Evolutionary conservation across 2,888 invertebrate genomes (phyloP).

Genomic region (Aphrophora alni): DNA sequence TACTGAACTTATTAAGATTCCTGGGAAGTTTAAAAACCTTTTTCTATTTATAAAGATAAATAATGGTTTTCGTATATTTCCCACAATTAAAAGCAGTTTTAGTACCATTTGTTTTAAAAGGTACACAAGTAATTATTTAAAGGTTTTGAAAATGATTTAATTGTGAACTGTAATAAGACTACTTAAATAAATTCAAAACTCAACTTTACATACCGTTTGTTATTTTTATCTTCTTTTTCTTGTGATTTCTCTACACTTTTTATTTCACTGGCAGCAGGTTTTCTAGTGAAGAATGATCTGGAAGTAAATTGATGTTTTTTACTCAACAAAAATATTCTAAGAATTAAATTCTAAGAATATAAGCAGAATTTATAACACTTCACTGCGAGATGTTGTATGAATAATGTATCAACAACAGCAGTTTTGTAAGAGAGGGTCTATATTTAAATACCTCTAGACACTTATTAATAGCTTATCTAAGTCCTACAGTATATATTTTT

Average conservation of each 20-base stretch:
- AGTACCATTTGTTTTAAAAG: background rate
- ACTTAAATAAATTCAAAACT: background rate
- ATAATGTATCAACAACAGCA: no score
- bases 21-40: background rate
- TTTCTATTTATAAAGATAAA: background rate
- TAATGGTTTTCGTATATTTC: background rate
- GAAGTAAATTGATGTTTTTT: constrained; percentile 24
- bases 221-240: constrained; percentile 49
- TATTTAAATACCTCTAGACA: no score
- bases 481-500: no score
- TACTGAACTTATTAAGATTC: background rate
- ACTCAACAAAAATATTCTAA: no score
- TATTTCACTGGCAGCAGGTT: constrained; percentile 50
- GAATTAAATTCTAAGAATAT: no score
- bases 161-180: background rate
- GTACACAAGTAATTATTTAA: background rate
- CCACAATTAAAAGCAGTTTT: background rate
- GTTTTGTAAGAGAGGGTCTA: no score
- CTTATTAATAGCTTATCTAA: no score
- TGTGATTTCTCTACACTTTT: background rate
- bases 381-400: no score
- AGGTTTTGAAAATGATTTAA: background rate
- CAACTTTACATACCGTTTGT: constrained; percentile 42
- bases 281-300: constrained; percentile 59
- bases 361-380: no score